phyloP scores from a whole-genome alignment of 2,797 vertebrate species.

The Sternotherus odoratus region DNA sequence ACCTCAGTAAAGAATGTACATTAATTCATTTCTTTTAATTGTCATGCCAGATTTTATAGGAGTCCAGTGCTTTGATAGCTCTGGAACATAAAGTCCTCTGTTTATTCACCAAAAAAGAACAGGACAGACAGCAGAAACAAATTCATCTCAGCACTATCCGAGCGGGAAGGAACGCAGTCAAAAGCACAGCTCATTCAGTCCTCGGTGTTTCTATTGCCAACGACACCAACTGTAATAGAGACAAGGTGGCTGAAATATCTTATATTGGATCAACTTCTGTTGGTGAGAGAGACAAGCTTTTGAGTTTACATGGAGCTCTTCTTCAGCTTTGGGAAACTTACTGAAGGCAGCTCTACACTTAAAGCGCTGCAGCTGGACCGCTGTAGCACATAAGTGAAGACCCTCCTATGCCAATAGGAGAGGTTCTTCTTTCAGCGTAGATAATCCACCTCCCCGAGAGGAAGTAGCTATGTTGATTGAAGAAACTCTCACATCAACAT shows the following conservation, averaged over 20 bases:
- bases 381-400: too few relatives aligned
- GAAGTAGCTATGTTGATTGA: too few relatives aligned
- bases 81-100: background rate
- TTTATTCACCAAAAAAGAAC: background rate
- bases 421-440: too few relatives aligned
- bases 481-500: too few relatives aligned
- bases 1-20: background rate
- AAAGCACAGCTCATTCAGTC: background rate
- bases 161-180: accelerated
- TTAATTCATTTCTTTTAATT: background rate
- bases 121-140: background rate
- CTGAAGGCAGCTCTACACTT: too few relatives aligned
- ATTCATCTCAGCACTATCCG: background rate
- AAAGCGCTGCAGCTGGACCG: too few relatives aligned
- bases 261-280: too few relatives aligned
- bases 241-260: background rate
- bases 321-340: too few relatives aligned
- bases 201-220: background rate
- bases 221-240: background rate
- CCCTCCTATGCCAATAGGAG: too few relatives aligned
- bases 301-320: too few relatives aligned
- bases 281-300: too few relatives aligned
- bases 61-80: background rate
- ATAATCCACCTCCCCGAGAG: too few relatives aligned
- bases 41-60: background rate